Percentiles rank a stretch among this genome's conserved stretches.
phyloP scores from a whole-genome alignment of 2,888 invertebrate species.

The Amphipoea oculea region DNA sequence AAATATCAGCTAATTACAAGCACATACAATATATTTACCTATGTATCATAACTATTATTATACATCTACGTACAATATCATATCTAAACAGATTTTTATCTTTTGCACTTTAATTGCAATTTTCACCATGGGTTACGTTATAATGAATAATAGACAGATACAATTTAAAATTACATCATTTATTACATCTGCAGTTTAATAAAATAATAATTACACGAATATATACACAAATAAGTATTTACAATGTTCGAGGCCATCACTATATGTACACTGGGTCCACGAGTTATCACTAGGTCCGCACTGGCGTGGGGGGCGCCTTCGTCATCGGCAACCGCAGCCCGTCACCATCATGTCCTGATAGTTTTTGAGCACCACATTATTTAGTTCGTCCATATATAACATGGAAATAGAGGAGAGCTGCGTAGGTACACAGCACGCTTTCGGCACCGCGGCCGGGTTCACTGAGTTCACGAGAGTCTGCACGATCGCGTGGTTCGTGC shows the following conservation, averaged over 20 bases:
- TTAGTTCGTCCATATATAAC: constrained; percentile 98
- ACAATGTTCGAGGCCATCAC: constrained; percentile 88
- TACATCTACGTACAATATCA: neutral
- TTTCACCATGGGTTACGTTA: constrained; percentile 26
- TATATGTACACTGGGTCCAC: constrained; percentile 90
- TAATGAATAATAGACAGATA: constrained; percentile 60
- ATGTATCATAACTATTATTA: neutral
- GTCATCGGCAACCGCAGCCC: constrained; percentile 99
- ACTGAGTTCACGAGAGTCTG: constrained; percentile 99
- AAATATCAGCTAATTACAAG: neutral
- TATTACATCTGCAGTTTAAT: constrained; percentile 89
- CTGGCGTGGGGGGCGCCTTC: constrained; percentile 81
- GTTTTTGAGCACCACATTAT: constrained; percentile 99
- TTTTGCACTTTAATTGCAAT: neutral
- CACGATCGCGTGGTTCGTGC: constrained; percentile 99
- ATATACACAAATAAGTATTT: constrained; percentile 88
- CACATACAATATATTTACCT: neutral
- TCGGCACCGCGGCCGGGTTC: constrained; percentile 97
- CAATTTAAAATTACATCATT: constrained; percentile 84
- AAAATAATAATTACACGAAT: constrained; percentile 90
- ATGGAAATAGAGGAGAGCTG: constrained; percentile 98
- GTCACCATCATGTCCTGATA: constrained; percentile 99
- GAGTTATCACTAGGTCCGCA: constrained; percentile 87
- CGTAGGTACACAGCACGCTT: constrained; percentile 99
- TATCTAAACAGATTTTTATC: neutral